phyloP scores from a whole-genome alignment of 2,797 vertebrate species.

The Oreochromis mossambicus region DNA sequence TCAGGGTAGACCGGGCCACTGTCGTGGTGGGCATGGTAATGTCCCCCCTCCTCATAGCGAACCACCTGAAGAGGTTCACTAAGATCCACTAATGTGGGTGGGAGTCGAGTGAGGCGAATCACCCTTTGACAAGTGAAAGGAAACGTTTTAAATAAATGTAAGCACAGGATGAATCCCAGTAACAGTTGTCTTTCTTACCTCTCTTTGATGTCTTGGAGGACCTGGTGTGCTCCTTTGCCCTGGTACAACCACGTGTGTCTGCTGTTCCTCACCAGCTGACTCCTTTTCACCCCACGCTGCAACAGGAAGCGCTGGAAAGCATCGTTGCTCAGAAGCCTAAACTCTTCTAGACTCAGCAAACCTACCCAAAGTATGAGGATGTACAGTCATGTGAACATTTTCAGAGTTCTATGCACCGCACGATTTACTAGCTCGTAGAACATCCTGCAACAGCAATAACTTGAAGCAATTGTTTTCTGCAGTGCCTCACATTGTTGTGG shows the following conservation, averaged over 20 bases:
- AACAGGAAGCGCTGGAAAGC: conserved; percentile 94
- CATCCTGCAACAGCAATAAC: not conserved
- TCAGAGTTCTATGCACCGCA: not conserved
- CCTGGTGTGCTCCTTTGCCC: conserved; percentile 89
- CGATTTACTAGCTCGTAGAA: not conserved
- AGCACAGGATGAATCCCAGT: not conserved
- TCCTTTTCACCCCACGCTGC: conserved; percentile 86
- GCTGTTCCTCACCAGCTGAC: conserved; percentile 94
- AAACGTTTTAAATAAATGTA: not conserved
- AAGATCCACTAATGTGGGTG: conserved; percentile 87
- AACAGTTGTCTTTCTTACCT: conserved; percentile 70
- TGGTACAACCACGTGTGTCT: conserved; percentile 98
- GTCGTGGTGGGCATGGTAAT: conserved; percentile 98
- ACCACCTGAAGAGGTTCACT: conserved; percentile 98
- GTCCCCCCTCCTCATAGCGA: conserved; percentile 91
- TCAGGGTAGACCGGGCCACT: conserved; percentile 96
- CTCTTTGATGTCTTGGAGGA: conserved; percentile 88
- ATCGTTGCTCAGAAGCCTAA: conserved; percentile 86
- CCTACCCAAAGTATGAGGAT: conserved; percentile 65
- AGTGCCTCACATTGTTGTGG: not conserved
- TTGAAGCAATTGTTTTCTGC: not conserved
- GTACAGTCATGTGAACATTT: not conserved
- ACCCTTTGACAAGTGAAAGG: conserved; percentile 73
- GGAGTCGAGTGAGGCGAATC: conserved; percentile 88
- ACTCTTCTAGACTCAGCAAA: conserved; percentile 92